Conservation (phyloP, 2,113 vertebrate species). For the Pipra filicauda region DNA sequence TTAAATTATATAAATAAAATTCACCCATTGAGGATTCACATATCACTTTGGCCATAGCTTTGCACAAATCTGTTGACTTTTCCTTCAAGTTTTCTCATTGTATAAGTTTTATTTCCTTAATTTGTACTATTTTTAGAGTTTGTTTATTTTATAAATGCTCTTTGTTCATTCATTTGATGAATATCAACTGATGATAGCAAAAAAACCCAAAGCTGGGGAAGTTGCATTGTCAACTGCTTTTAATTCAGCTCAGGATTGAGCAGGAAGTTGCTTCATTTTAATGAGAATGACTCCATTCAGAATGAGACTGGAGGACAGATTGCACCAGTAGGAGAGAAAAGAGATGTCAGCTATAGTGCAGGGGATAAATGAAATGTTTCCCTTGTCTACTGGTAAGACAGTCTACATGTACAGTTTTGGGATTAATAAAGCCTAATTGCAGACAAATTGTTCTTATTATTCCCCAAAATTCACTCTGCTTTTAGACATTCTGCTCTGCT, state of each 20-base stretch:
- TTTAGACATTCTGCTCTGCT: background rate
- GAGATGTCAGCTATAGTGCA: background rate
- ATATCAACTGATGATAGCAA: background rate
- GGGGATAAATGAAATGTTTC: background rate
- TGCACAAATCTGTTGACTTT: slow-evolving; percentile 7
- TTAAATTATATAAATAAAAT: slow-evolving; percentile 59
- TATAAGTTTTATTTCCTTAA: slow-evolving; percentile 4
- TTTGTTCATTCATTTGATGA: background rate
- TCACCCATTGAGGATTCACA: slow-evolving; percentile 15
- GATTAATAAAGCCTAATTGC: background rate
- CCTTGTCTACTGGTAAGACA: background rate
- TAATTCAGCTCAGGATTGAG: background rate
- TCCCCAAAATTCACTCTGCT: background rate
- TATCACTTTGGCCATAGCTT: background rate
- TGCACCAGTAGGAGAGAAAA: background rate
- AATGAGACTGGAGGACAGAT: background rate
- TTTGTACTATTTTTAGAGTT: background rate
- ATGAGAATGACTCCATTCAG: background rate
- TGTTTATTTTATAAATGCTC: background rate
- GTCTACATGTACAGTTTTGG: background rate
- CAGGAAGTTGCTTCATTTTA: background rate
- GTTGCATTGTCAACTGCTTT: background rate
- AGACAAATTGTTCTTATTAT: background rate
- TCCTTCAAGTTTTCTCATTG: background rate
- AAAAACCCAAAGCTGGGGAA: background rate